These are phyloP conservation scores for Rhagoletis pomonella DNA, from an alignment of 1,140 invertebrate genomes.

Conservation along the genomic window DNA sequence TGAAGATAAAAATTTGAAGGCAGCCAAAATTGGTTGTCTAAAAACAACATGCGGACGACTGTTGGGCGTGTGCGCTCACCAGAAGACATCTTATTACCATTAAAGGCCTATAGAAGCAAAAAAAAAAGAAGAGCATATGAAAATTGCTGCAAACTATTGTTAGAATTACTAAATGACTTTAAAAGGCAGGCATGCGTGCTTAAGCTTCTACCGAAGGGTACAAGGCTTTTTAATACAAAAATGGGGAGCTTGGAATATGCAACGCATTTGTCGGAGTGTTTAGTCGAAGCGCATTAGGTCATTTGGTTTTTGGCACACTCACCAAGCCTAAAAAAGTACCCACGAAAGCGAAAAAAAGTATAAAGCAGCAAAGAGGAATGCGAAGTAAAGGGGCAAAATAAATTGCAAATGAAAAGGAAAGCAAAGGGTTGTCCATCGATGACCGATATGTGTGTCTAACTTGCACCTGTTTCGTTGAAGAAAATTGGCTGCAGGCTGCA, in stretches of 20 bases:
- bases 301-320: conserved; percentile 62
- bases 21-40: neutral
- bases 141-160: conserved; percentile 55
- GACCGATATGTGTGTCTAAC: neutral
- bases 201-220: conserved; percentile 10
- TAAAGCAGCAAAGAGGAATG: conserved; percentile 22
- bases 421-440: conserved; percentile 31
- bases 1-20: neutral
- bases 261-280: conserved; percentile 34
- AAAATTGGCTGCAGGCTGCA: neutral
- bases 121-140: neutral
- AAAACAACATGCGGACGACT: conserved; percentile 63
- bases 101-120: neutral
- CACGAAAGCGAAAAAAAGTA: neutral
- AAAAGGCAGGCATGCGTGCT: conserved; percentile 15
- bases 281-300: conserved; percentile 65
- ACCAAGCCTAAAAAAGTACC: neutral
- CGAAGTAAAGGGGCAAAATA: neutral
- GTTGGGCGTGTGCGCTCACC: conserved; percentile 59
- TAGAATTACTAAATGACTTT: conserved; percentile 69
- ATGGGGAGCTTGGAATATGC: neutral
- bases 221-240: neutral
- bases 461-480: conserved; percentile 10
- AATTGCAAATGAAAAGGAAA: conserved; percentile 48
- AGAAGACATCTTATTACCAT: conserved; percentile 40